phyloP scores from a whole-genome alignment of 2,888 invertebrate species.

The Drosophila monieri region DNA sequence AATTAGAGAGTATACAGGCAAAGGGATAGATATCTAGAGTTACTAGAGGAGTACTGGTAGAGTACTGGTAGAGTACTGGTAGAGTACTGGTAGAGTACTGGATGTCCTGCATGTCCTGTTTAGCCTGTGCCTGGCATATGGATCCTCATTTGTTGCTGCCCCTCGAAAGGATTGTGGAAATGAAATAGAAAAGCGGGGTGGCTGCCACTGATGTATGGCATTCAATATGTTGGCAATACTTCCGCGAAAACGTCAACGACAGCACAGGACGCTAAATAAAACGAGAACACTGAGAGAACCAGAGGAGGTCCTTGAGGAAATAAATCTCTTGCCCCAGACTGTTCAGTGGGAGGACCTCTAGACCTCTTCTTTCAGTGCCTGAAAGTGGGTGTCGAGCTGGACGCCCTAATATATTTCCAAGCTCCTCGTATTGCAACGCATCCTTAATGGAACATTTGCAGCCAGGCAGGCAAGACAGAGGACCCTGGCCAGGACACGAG shows the following conservation, averaged over 20 bases:
- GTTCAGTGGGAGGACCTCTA: too few species aligned
- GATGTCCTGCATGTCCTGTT: too few species aligned
- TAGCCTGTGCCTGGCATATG: conserved; percentile 18
- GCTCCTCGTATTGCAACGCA: conserved; percentile 48
- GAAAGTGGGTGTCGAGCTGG: not conserved
- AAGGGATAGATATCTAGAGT: too few species aligned
- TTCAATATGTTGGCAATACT: conserved; percentile 71
- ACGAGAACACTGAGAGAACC: conserved; percentile 4
- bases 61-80: too few species aligned
- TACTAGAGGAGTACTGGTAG: too few species aligned
- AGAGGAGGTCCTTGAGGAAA: not conserved
- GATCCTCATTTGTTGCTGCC: conserved; percentile 43
- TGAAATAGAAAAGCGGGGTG: not conserved
- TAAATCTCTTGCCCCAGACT: not conserved
- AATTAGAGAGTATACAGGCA: too few species aligned
- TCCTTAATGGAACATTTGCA: conserved; percentile 62
- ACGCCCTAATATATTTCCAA: conserved; percentile 47
- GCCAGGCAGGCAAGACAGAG: conserved; percentile 48
- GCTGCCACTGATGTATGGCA: conserved; percentile 61
- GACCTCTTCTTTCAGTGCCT: not conserved
- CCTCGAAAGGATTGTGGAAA: conserved; percentile 2
- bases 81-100: too few species aligned
- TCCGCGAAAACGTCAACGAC: conserved; percentile 59
- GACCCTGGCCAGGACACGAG: conserved; percentile 7
- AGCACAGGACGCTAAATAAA: conserved; percentile 43